Conservation (phyloP, 2,888 invertebrate species). For the Papilio gigon region DNA sequence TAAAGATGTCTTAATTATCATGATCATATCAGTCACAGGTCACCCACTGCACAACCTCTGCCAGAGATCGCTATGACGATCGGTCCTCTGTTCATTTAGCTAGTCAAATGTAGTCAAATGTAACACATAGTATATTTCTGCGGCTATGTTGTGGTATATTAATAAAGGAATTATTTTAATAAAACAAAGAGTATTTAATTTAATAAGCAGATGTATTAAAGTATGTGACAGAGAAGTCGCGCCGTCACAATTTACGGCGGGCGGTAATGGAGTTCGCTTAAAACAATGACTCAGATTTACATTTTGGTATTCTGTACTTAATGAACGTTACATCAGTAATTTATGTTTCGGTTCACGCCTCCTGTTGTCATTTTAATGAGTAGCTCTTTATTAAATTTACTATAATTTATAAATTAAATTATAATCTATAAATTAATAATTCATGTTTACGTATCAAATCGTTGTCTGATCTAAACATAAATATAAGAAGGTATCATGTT, state of each 20-base stretch:
- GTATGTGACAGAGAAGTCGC: slow-evolving; percentile 33
- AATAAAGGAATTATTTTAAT: slow-evolving; percentile 6
- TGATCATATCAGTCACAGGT: too few species aligned
- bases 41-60: too few species aligned
- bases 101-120: too few species aligned
- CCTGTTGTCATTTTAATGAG: slow-evolving; percentile 32
- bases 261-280: slow-evolving; percentile 39
- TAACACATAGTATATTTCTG: too few species aligned
- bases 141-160: background rate
- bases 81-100: background rate
- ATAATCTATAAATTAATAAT: background rate
- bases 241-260: slow-evolving; percentile 23
- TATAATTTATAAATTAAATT: background rate
- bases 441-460: too few species aligned
- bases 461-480: too few species aligned
- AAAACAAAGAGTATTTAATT: slow-evolving; percentile 15
- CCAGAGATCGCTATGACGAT: too few species aligned
- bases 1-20: too few species aligned
- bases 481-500: too few species aligned
- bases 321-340: slow-evolving; percentile 37
- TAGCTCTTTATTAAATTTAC: slow-evolving; percentile 8
- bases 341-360: slow-evolving; percentile 35
- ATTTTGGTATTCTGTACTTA: slow-evolving; percentile 37
- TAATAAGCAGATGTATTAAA: slow-evolving; percentile 33
- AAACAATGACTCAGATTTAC: slow-evolving; percentile 39